These are phyloP conservation scores for Hafferia zeledoni DNA, from an alignment of 2,797 vertebrate genomes.

Conservation along the genomic window DNA sequence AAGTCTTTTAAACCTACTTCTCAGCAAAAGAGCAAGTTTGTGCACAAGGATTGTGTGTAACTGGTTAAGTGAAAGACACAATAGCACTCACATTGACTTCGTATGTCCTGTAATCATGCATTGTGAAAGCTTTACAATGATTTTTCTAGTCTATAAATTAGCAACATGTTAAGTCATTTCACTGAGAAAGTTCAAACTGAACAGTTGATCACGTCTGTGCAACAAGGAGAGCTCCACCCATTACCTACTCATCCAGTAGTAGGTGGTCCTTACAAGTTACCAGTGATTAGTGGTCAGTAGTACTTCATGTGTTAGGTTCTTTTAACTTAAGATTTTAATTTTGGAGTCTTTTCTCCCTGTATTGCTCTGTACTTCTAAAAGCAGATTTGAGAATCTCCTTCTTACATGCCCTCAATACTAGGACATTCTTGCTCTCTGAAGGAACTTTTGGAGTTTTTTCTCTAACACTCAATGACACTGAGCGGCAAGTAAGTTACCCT, in stretches of 20 bases:
- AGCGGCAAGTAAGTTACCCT: neutral
- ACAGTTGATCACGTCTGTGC: neutral
- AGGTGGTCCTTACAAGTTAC: neutral
- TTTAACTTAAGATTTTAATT: neutral
- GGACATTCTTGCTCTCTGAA: neutral
- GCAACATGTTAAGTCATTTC: neutral
- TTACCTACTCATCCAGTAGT: neutral
- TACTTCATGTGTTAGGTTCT: neutral
- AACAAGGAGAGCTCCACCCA: neutral
- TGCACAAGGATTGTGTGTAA: neutral
- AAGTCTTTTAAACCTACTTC: neutral
- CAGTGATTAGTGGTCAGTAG: neutral
- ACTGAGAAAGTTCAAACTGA: neutral
- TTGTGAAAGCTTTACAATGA: neutral
- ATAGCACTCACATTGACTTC: neutral
- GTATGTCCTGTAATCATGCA: fast-evolving
- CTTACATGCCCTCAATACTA: neutral
- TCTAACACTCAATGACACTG: neutral
- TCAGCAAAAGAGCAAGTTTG: neutral
- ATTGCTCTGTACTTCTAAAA: neutral
- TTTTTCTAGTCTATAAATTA: neutral
- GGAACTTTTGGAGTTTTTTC: neutral
- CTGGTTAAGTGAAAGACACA: neutral
- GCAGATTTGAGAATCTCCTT: neutral
- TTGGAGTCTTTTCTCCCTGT: neutral